phyloP scores from a whole-genome alignment of 2,888 invertebrate genomes.

The Allolobophora icterica region DNA sequence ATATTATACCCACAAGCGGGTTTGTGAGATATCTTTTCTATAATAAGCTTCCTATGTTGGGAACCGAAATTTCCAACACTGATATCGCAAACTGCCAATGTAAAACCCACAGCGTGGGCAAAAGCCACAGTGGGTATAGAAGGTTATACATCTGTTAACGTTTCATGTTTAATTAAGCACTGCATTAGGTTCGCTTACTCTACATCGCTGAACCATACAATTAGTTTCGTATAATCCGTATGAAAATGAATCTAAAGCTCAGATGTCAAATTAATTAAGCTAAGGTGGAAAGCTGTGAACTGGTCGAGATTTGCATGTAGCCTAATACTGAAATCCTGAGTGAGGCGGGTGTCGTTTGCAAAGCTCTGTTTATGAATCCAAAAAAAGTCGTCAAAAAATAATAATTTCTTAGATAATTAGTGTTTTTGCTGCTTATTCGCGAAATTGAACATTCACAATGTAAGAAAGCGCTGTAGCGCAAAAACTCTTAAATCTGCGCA shows the following conservation, averaged over 20 bases:
- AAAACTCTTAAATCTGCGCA: too few relatives aligned
- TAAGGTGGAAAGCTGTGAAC: not conserved
- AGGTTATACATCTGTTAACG: not conserved
- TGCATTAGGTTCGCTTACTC: too few relatives aligned
- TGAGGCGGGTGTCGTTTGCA: not conserved
- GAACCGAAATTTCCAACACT: not conserved
- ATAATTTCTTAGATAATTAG: too few relatives aligned
- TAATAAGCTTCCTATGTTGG: not conserved
- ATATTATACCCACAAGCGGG: not conserved
- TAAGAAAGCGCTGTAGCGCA: too few relatives aligned
- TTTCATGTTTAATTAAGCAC: too few relatives aligned
- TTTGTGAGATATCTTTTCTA: not conserved
- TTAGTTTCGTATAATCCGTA: not conserved
- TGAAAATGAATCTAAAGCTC: not conserved
- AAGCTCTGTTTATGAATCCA: too few relatives aligned
- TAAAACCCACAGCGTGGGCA: not conserved
- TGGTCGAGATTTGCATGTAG: too few relatives aligned
- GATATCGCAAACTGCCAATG: not conserved
- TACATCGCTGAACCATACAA: too few relatives aligned
- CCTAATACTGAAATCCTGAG: not conserved
- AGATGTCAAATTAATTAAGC: not conserved
- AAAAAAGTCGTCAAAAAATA: too few relatives aligned
- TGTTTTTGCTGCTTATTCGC: too few relatives aligned
- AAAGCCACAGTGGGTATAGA: not conserved
- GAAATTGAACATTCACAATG: too few relatives aligned